phyloP scores from a whole-genome alignment of 92 coral and sea anemone species.

The Porites lobata region DNA sequence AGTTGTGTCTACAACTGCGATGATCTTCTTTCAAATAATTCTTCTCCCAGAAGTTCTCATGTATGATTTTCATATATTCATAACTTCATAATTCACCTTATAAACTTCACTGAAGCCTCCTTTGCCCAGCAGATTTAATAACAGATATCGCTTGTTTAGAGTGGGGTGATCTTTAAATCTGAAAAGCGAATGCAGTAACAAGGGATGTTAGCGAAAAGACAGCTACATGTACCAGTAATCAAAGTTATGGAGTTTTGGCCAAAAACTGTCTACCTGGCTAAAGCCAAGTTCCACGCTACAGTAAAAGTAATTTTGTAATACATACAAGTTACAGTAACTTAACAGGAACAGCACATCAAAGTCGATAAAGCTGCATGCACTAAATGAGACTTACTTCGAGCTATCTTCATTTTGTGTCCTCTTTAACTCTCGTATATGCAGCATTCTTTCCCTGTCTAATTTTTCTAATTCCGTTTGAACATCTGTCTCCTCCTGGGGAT shows the following conservation, averaged over 20 bases:
- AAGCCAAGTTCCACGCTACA: no score
- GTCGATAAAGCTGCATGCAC: background rate
- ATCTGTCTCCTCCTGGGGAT: constrained; percentile 91
- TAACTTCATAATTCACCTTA: constrained; percentile 72
- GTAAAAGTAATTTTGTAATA: no score
- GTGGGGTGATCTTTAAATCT: constrained; percentile 97
- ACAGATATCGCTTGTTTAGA: constrained; percentile 86
- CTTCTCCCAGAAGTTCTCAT: no score
- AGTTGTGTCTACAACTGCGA: no score
- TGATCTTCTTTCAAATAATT: no score
- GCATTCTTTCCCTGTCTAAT: constrained; percentile 90
- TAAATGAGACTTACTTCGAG: constrained; percentile 73
- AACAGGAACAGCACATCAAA: background rate
- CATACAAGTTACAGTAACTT: no score
- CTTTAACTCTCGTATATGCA: constrained; percentile 93
- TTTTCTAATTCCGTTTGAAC: constrained; percentile 93
- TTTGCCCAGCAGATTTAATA: constrained; percentile 92
- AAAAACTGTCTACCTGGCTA: no score
- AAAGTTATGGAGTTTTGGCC: background rate
- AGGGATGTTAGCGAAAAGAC: background rate
- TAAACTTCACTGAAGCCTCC: constrained; percentile 99
- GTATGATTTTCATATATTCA: no score
- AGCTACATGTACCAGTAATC: background rate
- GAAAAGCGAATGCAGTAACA: constrained; percentile 13
- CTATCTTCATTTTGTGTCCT: constrained; percentile 96